These are phyloP conservation scores for Tiliacea citrago DNA, from an alignment of 2,888 invertebrate genomes.

Conservation along the genomic window DNA sequence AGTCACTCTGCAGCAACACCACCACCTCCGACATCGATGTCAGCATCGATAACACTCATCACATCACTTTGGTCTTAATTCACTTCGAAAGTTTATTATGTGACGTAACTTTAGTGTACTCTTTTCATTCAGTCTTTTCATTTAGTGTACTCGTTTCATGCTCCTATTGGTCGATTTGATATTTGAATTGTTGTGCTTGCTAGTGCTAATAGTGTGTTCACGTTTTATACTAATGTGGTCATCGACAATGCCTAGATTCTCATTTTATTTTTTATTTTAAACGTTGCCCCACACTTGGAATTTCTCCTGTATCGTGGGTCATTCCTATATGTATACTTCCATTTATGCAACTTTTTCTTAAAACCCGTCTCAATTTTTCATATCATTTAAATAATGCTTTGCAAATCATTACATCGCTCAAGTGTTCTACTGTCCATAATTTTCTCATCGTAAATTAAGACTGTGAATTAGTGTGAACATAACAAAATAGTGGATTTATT, in stretches of 20 bases:
- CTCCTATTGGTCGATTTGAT: constrained; percentile 10
- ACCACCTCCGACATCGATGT: constrained; percentile 78
- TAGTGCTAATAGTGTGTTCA: constrained; percentile 40
- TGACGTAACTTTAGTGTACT: neutral
- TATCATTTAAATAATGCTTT: constrained; percentile 6
- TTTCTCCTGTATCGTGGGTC: too few species aligned
- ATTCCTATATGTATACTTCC: neutral
- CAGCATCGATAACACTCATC: constrained; percentile 70
- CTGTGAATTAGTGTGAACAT: constrained; percentile 13
- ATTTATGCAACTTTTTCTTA: constrained; percentile 4
- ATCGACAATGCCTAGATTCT: neutral
- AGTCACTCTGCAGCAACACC: constrained; percentile 83
- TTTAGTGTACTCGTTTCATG: too few species aligned
- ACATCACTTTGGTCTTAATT: constrained; percentile 40
- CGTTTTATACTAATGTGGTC: neutral
- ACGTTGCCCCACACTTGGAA: too few species aligned
- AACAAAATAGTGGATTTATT: constrained; percentile 15
- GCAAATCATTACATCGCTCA: constrained; percentile 6
- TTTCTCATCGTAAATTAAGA: constrained; percentile 43
- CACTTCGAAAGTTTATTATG: constrained; percentile 12
- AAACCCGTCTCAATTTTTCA: constrained; percentile 9
- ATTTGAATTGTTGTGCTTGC: neutral
- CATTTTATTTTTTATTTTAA: too few species aligned
- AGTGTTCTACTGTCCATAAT: constrained; percentile 12
- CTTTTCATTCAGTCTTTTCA: too few species aligned